A percentile compares a stretch with the other conserved stretches of the same genome.
Evolutionary conservation across 2,113 vertebrate species (phyloP).

Genomic region (Cottus gobio): DNA sequence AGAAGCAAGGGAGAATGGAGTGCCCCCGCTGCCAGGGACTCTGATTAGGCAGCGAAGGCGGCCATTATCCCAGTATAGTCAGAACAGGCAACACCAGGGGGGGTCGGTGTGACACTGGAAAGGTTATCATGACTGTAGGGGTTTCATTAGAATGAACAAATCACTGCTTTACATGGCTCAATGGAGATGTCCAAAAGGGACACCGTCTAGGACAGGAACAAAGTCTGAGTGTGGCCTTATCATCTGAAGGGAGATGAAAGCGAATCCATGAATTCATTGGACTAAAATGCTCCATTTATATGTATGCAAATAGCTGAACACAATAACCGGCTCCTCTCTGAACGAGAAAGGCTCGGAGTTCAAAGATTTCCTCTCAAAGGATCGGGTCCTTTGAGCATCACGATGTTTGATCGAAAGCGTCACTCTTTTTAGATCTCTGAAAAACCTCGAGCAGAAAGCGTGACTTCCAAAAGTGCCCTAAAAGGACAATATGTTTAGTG

Average conservation of each 20-base stretch:
- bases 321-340: constrained; percentile 40
- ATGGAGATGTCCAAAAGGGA: constrained; percentile 73
- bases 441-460: constrained; percentile 19
- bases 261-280: constrained; percentile 49
- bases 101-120: constrained; percentile 70
- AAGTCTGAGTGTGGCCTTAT: constrained; percentile 59
- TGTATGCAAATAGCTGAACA: constrained; percentile 64
- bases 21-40: constrained; percentile 58
- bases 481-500: not conserved
- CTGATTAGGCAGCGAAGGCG: constrained; percentile 72
- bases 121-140: constrained; percentile 79
- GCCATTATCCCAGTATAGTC: constrained; percentile 73
- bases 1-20: constrained; percentile 44
- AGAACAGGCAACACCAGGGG: constrained; percentile 63
- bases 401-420: constrained; percentile 38
- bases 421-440: not conserved
- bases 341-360: constrained; percentile 45
- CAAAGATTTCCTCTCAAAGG: constrained; percentile 57
- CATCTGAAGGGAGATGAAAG: constrained; percentile 68
- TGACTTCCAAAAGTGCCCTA: constrained; percentile 11
- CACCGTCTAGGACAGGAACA: constrained; percentile 54
- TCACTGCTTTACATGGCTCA: constrained; percentile 74
- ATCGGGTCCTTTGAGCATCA: constrained; percentile 33
- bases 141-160: constrained; percentile 80
- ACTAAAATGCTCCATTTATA: constrained; percentile 65